Evolutionary conservation across 2,888 invertebrate genomes (phyloP).

Genomic region (Eupelmus urozonus): DNA sequence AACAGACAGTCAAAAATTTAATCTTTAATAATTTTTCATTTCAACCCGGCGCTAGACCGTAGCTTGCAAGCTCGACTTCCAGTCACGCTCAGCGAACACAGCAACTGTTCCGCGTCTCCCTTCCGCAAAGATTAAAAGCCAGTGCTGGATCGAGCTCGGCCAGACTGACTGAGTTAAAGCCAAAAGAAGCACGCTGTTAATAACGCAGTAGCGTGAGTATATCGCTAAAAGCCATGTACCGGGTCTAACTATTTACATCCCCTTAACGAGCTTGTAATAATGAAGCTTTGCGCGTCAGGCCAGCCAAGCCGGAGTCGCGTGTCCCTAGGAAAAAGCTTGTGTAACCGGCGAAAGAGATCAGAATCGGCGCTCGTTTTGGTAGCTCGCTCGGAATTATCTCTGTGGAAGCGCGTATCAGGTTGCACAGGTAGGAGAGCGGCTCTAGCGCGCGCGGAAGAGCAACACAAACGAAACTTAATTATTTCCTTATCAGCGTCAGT

Average conservation of each 20-base stretch:
- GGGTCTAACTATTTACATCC: not conserved
- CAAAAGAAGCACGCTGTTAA: not conserved
- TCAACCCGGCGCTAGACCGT: no score
- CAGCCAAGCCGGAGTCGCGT: no score
- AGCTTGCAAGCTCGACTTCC: no score
- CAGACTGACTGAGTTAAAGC: not conserved
- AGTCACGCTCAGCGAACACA: no score
- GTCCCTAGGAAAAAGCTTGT: not conserved
- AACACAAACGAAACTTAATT: conserved; percentile 20
- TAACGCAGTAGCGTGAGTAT: not conserved
- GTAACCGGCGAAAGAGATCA: no score
- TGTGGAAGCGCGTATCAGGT: not conserved
- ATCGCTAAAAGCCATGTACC: not conserved
- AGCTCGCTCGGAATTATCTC: not conserved
- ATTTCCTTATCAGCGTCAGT: conserved; percentile 19
- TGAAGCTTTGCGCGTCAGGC: not conserved
- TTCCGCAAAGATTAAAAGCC: not conserved
- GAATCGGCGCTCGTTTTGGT: not conserved
- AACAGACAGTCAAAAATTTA: no score
- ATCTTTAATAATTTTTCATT: no score
- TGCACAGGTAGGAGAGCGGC: no score
- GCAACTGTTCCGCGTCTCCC: not conserved
- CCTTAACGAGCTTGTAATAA: conserved; percentile 5
- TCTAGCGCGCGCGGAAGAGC: not conserved
- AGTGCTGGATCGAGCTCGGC: no score